A percentile compares a stretch with the other conserved stretches of the same genome.
phyloP scores from a whole-genome alignment of 2,888 invertebrate genomes.

The Xylocampa areola region DNA sequence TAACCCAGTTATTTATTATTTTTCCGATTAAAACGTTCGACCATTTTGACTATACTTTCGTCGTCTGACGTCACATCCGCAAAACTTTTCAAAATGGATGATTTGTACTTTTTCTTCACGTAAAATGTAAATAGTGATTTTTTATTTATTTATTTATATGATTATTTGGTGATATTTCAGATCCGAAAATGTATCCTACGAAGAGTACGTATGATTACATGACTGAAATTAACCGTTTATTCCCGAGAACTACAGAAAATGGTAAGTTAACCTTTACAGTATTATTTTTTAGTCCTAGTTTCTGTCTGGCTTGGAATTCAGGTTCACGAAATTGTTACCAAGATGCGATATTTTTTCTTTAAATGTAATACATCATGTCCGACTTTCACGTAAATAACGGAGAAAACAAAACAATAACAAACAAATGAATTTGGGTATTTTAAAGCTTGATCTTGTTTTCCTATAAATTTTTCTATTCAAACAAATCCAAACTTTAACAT shows the following conservation, averaged over 20 bases:
- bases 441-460: too few relatives aligned
- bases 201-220: conserved; percentile 71
- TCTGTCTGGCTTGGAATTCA: not conserved
- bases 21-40: too few relatives aligned
- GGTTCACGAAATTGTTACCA: too few relatives aligned
- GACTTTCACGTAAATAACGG: too few relatives aligned
- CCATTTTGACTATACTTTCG: too few relatives aligned
- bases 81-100: conserved; percentile 43
- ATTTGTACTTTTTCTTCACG: conserved; percentile 21
- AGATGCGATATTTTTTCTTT: too few relatives aligned
- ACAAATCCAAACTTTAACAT: too few relatives aligned
- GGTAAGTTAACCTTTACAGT: conserved; percentile 67
- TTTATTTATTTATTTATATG: conserved; percentile 31
- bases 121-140: conserved; percentile 51
- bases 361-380: too few relatives aligned
- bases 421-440: too few relatives aligned
- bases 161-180: conserved; percentile 59
- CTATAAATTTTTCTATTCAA: too few relatives aligned
- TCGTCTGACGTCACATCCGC: conserved; percentile 30
- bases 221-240: conserved; percentile 73
- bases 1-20: too few relatives aligned
- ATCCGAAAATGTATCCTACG: conserved; percentile 72
- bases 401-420: too few relatives aligned
- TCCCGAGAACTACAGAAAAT: conserved; percentile 67
- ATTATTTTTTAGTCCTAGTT: not conserved